These are phyloP conservation scores for Clistopyga incitator DNA, from an alignment of 2,888 invertebrate species.

Conservation along the genomic window DNA sequence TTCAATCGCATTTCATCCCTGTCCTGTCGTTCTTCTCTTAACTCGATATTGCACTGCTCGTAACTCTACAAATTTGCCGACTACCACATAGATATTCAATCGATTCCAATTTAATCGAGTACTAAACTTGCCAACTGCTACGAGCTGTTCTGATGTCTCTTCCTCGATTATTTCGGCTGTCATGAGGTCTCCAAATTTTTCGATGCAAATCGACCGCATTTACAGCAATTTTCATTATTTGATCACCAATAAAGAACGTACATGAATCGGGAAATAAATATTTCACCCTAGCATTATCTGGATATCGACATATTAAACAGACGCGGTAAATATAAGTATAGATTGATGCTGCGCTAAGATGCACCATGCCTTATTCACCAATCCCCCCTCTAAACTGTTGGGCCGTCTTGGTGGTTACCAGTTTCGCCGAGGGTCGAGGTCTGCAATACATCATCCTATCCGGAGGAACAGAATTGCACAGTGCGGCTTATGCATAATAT, in stretches of 20 bases:
- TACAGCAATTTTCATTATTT: conserved; percentile 57
- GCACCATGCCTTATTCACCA: background rate
- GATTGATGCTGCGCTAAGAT: conserved; percentile 1
- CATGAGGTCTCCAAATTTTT: conserved; percentile 37
- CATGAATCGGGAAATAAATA: conserved; percentile 24
- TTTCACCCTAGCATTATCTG: background rate
- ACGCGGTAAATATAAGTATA: background rate
- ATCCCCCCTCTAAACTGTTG: background rate
- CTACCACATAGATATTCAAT: conserved; percentile 53
- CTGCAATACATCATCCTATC: conserved; percentile 80
- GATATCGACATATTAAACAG: conserved; percentile 6
- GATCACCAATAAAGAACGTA: conserved; percentile 21
- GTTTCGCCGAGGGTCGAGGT: conserved; percentile 80
- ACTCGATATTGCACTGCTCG: conserved; percentile 64
- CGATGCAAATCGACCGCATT: background rate
- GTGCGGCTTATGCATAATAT: conserved; percentile 80
- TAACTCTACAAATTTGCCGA: conserved; percentile 67
- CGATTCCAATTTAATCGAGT: conserved; percentile 64
- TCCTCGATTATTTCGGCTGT: conserved; percentile 61
- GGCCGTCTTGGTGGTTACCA: conserved; percentile 70
- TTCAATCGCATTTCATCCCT: conserved; percentile 22
- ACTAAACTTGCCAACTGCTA: conserved; percentile 57
- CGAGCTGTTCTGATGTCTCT: conserved; percentile 15
- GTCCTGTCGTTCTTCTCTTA: conserved; percentile 66
- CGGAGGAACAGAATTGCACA: conserved; percentile 79